phyloP scores from a whole-genome alignment of 2,113 vertebrate genomes.

The Hippopotamus amphibius region DNA sequence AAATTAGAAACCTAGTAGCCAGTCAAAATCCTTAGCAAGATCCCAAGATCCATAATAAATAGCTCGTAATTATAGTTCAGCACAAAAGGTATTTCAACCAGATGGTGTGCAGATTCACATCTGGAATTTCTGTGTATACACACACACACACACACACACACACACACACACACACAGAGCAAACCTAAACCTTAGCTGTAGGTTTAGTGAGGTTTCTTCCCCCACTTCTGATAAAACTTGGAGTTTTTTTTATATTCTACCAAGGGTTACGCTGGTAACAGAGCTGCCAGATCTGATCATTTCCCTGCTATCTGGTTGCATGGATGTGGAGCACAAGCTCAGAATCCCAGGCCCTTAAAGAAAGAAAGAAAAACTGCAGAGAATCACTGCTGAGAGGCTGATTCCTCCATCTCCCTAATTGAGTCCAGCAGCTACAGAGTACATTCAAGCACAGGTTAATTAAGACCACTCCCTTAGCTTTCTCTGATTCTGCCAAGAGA shows the following conservation, averaged over 20 bases:
- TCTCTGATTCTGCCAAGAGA: slow-evolving; percentile 22
- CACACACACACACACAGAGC: slow-evolving; percentile 51
- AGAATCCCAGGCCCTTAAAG: neutral
- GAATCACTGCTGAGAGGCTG: neutral
- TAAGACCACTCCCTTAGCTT: neutral
- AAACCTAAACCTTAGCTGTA: slow-evolving; percentile 43
- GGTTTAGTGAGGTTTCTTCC: slow-evolving; percentile 57
- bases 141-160: slow-evolving; percentile 29
- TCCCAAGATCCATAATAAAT: slow-evolving; percentile 86
- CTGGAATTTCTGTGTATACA: slow-evolving; percentile 71
- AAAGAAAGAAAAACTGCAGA: slow-evolving; percentile 52
- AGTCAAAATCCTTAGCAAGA: slow-evolving; percentile 82
- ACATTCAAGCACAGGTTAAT: slow-evolving; percentile 52
- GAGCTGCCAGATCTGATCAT: slow-evolving; percentile 59
- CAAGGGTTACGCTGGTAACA: slow-evolving; percentile 53
- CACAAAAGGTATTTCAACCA: slow-evolving; percentile 85
- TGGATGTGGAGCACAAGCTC: neutral
- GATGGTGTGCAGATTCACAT: slow-evolving; percentile 85
- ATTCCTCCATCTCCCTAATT: neutral
- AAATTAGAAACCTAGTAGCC: slow-evolving; percentile 84
- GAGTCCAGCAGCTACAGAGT: neutral
- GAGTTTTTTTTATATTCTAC: neutral
- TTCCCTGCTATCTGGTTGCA: neutral
- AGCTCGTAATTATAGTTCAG: slow-evolving; percentile 85
- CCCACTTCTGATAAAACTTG: neutral